Conservation (phyloP, 2,797 vertebrate species). For the Hylomyscus alleni region DNA sequence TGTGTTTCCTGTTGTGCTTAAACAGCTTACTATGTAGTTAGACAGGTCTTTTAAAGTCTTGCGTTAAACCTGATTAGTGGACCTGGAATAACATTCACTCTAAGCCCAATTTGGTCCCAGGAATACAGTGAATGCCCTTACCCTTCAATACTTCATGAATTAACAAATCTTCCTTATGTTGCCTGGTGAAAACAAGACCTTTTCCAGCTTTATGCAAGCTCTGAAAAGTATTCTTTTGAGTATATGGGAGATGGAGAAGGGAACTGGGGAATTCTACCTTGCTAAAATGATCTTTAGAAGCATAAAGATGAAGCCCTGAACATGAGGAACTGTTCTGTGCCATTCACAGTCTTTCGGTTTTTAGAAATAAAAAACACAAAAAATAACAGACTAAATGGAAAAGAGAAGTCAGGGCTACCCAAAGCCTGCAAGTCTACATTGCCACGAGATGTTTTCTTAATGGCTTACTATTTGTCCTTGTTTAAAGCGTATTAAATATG, state of each 20-base stretch:
- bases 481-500: constrained; percentile 60
- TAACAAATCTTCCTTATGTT: background rate
- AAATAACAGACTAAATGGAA: constrained; percentile 66
- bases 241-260: background rate
- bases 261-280: background rate
- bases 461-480: constrained; percentile 58
- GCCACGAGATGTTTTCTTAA: background rate
- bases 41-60: background rate
- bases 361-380: constrained; percentile 52
- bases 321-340: background rate
- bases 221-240: background rate
- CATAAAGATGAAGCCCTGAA: constrained; percentile 23
- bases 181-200: background rate
- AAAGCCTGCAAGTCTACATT: constrained; percentile 56
- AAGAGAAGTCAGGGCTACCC: constrained; percentile 68
- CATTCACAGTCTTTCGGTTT: constrained; percentile 32
- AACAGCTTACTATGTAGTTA: constrained; percentile 35
- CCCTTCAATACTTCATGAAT: no score
- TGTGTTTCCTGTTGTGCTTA: background rate
- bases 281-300: constrained; percentile 22
- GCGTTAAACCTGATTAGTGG: background rate
- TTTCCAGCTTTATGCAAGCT: background rate
- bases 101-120: constrained; percentile 12
- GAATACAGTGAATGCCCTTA: constrained; percentile 1
- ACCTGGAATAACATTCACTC: constrained; percentile 9